phyloP scores from a whole-genome alignment of 2,888 invertebrate genomes.

The Lordiphosa andalusiaca region DNA sequence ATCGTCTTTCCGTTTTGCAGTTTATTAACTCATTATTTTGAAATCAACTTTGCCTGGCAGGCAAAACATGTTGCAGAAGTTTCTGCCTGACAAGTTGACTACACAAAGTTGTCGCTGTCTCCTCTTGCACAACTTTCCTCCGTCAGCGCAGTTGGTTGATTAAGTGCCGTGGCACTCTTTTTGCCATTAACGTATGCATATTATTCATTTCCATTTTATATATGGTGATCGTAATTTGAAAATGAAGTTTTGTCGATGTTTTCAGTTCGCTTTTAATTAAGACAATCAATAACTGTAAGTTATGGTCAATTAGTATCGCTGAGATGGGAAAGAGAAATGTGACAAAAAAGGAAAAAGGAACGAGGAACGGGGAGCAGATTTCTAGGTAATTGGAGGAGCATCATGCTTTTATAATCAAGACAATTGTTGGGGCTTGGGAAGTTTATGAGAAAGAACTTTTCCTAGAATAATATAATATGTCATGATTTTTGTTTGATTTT shows the following conservation, averaged over 20 bases:
- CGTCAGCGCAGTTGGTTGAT: slow-evolving; percentile 37
- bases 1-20: slow-evolving; percentile 36
- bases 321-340: not conserved
- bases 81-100: slow-evolving; percentile 42
- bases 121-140: slow-evolving; percentile 38
- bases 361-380: too few species aligned
- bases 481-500: too few species aligned
- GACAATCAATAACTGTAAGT: slow-evolving; percentile 53
- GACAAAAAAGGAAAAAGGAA: too few species aligned
- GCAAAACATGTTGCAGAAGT: slow-evolving; percentile 50
- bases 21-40: slow-evolving; percentile 70
- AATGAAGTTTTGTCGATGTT: slow-evolving; percentile 17
- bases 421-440: not conserved
- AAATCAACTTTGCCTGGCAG: slow-evolving; percentile 49
- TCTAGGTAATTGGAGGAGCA: too few species aligned
- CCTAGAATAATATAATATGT: too few species aligned
- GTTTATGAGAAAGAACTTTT: not conserved
- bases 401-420: too few species aligned
- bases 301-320: slow-evolving; percentile 38
- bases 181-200: slow-evolving; percentile 49
- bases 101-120: slow-evolving; percentile 15
- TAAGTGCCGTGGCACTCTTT: slow-evolving; percentile 49
- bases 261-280: slow-evolving; percentile 46
- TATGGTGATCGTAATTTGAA: slow-evolving; percentile 23
- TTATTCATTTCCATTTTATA: slow-evolving; percentile 36